A percentile compares a stretch with the other conserved stretches of the same genome.
Evolutionary conservation across 2,113 vertebrate species (phyloP).

Genomic region (Vimba vimba): DNA sequence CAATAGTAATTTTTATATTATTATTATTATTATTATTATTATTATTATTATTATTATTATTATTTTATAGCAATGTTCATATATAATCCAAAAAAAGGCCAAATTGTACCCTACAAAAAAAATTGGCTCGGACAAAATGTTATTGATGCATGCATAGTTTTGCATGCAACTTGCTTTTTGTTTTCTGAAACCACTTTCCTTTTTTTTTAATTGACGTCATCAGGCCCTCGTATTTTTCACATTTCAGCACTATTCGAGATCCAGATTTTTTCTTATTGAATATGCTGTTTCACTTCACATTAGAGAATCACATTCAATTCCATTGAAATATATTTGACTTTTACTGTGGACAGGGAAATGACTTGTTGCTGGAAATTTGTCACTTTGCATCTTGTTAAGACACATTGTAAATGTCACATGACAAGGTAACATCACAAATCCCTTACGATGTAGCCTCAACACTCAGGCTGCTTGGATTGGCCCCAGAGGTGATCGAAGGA

Average conservation of each 20-base stretch:
- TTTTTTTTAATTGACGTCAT: not conserved
- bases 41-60: too few relatives aligned
- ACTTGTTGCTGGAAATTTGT: slow-evolving; percentile 2
- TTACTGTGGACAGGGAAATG: not conserved
- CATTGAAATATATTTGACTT: not conserved
- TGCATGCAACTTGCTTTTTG: not conserved
- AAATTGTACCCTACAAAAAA: not conserved
- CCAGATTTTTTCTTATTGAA: not conserved
- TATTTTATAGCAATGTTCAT: not conserved
- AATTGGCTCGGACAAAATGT: not conserved
- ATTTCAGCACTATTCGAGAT: not conserved
- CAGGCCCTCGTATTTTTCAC: not conserved
- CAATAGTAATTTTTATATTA: too few relatives aligned
- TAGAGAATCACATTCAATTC: too few relatives aligned
- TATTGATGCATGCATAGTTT: not conserved
- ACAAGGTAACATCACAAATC: slow-evolving; percentile 3
- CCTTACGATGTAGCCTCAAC: slow-evolving; percentile 26
- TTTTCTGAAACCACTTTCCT: not conserved
- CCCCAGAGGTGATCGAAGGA: slow-evolving; percentile 7
- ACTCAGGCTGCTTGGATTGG: slow-evolving; percentile 2
- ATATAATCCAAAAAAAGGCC: not conserved
- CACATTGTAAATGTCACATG: not conserved
- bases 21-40: too few relatives aligned
- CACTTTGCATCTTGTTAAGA: not conserved
- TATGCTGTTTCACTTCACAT: not conserved